Percentiles rank a stretch among this genome's conserved stretches.
phyloP scores from a whole-genome alignment of 2,888 invertebrate genomes.

The Phalangium opilio region DNA sequence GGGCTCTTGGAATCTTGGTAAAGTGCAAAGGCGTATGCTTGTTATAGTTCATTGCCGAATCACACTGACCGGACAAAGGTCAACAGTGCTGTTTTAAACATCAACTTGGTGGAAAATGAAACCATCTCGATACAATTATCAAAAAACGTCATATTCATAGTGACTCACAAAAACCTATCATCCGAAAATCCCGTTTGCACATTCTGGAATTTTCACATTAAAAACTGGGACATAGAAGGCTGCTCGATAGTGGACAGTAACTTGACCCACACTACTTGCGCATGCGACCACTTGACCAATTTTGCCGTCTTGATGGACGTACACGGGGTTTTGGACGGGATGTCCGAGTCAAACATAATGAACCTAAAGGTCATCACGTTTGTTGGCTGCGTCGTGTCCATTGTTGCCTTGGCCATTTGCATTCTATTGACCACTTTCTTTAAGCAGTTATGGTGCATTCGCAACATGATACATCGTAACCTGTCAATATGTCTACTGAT shows the following conservation, averaged over 20 bases:
- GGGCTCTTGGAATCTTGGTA: too few species aligned
- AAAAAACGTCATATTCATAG: conserved; percentile 2
- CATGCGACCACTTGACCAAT: conserved; percentile 13
- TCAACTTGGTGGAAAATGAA: too few species aligned
- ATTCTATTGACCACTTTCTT: conserved; percentile 5
- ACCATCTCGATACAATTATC: too few species aligned
- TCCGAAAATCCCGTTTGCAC: conserved; percentile 10
- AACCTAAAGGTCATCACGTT: conserved; percentile 10
- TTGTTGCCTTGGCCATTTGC: conserved; percentile 9
- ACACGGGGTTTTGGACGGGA: conserved; percentile 2
- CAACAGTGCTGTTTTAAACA: too few species aligned
- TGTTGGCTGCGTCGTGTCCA: conserved; percentile 11
- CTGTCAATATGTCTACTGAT: conserved; percentile 12
- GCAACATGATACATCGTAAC: conserved; percentile 17
- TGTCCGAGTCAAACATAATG: not conserved
- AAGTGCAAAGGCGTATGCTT: too few species aligned
- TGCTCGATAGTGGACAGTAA: conserved; percentile 8
- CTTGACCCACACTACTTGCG: conserved; percentile 7
- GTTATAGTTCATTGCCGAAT: too few species aligned
- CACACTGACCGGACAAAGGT: too few species aligned
- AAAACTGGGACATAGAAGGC: conserved; percentile 10
- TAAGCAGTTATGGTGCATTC: conserved; percentile 7
- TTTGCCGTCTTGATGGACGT: conserved; percentile 14
- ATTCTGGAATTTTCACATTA: conserved; percentile 10
- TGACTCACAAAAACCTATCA: conserved; percentile 6